phyloP scores from a whole-genome alignment of 64 coral and sea anemone species.

The Montipora capricornis region DNA sequence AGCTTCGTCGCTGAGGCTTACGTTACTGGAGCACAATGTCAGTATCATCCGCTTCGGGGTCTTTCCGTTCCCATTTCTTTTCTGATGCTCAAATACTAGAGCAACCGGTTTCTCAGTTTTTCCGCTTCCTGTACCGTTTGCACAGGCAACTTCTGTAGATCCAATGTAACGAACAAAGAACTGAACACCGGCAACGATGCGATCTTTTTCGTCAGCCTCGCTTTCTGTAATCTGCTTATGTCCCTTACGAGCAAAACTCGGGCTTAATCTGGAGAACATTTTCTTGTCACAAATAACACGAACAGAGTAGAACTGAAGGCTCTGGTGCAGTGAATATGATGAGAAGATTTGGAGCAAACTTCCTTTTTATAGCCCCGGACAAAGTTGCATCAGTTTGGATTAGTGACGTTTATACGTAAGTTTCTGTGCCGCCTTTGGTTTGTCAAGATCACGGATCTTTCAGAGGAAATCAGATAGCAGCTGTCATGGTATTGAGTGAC shows the following conservation, averaged over 20 bases:
- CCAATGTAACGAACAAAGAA: constrained; percentile 75
- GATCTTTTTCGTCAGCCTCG: constrained; percentile 86
- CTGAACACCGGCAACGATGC: constrained; percentile 76
- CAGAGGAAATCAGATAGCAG: background rate
- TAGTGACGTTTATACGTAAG: too few species aligned
- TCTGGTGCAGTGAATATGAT: background rate
- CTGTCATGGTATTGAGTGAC: background rate
- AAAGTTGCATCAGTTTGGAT: too few species aligned
- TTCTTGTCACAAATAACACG: background rate
- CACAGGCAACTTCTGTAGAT: constrained; percentile 71
- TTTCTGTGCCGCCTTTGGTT: too few species aligned
- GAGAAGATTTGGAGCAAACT: background rate
- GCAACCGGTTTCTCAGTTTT: constrained; percentile 82
- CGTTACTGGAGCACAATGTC: constrained; percentile 76
- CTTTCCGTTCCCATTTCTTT: constrained; percentile 61
- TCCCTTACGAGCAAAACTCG: constrained; percentile 59
- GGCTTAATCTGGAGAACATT: constrained; percentile 83
- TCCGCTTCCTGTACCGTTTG: constrained; percentile 80
- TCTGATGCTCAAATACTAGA: constrained; percentile 77
- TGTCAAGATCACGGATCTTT: background rate
- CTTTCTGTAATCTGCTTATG: constrained; percentile 84
- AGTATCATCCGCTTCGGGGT: constrained; percentile 82
- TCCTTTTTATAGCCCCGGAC: background rate
- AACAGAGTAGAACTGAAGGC: background rate
- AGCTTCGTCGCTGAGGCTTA: constrained; percentile 67